Evolutionary conservation across 2,113 vertebrate genomes (phyloP), one percentile per base, ranked within the genome.

Genomic region (Ailuropoda melanoleuca): DNA sequence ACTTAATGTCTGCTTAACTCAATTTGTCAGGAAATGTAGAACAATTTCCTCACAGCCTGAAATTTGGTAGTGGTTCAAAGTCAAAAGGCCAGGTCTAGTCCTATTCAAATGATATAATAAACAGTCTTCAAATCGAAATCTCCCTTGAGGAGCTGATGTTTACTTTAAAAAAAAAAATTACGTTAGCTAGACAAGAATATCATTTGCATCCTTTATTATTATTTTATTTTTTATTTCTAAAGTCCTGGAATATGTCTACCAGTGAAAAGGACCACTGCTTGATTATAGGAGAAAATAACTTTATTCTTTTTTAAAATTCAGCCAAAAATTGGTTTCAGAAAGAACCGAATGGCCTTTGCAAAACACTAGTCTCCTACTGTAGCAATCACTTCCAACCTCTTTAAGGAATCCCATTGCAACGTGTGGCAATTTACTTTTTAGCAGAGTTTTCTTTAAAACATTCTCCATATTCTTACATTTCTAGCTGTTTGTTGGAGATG

Each of bases 11-110:
- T 98, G 99, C 99, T 99, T 99, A 99, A 99, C 99, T 99, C 99
- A 99, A 99, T 99, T 99, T 99, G 99, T 99, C 99, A 99, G 99
- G 99, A 99, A 99, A 99, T 99, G 99, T 99, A 99, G 99, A 99
- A 99, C 99, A 99, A 99, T 99, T 99, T 99, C 99, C 99, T 99
- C 99, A 99, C 98, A 99, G 99, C 99, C 99, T 99, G 99, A 99
- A 99, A 99, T 99, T 99, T 99, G 99, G 99, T 99, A 99, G 98
- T 99, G 99, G 99, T 99, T 99, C 99, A 99, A 99, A 99, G 99
- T 99, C 99, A 98, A 99, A 99, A 99, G 99, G 99, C 98, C 98
- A 99, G 98, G 98, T 99, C 99, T 99, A 98, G 99, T 99, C 98
- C 99, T 99, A 99, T 99, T 99, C 99, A 99, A 99, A 99, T 99